A percentile compares a stretch with the other conserved stretches of the same genome.
Conservation (phyloP, 2,113 vertebrate species). For the Ptilonorhynchus violaceus region DNA sequence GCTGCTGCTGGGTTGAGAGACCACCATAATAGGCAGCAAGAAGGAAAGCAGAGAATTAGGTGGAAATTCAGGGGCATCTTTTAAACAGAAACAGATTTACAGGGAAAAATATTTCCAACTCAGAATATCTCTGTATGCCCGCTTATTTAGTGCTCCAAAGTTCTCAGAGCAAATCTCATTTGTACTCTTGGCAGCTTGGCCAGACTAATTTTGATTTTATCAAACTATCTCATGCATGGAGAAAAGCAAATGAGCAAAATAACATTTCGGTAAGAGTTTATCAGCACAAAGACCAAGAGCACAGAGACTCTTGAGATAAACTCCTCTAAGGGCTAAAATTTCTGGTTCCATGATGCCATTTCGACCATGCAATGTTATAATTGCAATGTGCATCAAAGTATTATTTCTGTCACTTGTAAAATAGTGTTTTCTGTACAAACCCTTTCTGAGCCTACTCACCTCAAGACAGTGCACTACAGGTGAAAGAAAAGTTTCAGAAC, state of each 20-base stretch:
- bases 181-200: not conserved
- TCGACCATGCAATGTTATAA: slow-evolving; percentile 48
- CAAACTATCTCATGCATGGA: slow-evolving; percentile 71
- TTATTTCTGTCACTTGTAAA: not conserved
- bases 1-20: not conserved
- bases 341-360: slow-evolving; percentile 47
- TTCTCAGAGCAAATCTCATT: not conserved
- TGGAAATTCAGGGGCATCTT: not conserved
- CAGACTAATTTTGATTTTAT: slow-evolving; percentile 41
- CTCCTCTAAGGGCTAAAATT: slow-evolving; percentile 47
- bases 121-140: not conserved
- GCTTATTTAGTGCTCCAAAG: not conserved
- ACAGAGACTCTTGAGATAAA: slow-evolving; percentile 45
- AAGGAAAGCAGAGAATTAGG: not conserved
- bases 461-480: slow-evolving; percentile 37
- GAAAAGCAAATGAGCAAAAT: slow-evolving; percentile 25
- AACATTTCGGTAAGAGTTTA: slow-evolving; percentile 59
- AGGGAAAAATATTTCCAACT: not conserved
- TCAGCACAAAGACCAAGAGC: slow-evolving; percentile 36
- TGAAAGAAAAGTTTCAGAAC: slow-evolving; percentile 54
- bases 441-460: slow-evolving; percentile 56
- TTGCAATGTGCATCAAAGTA: not conserved
- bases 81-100: not conserved
- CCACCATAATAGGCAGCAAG: not conserved
- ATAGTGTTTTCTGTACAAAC: not conserved